phyloP scores from a whole-genome alignment of 1,140 invertebrate genomes.

The Heterodera carotae region DNA sequence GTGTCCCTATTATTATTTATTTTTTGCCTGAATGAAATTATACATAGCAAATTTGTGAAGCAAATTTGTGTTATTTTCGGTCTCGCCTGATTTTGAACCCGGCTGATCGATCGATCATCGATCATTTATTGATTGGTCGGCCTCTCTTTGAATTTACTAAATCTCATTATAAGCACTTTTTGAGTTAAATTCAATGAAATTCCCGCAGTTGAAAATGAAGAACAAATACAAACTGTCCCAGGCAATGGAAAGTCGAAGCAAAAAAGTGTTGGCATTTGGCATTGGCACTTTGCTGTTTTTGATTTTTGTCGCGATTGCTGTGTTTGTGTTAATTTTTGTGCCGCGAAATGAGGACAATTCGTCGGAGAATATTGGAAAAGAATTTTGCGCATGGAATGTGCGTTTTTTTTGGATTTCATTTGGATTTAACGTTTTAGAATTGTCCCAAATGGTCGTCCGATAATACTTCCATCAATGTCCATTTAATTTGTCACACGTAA shows the following conservation, averaged over 20 bases:
- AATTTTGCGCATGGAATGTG: constrained; percentile 5
- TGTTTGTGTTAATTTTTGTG: constrained; percentile 1
- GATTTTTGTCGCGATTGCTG: neutral
- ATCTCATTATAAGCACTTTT: neutral
- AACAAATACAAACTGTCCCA: neutral
- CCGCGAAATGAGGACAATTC: neutral
- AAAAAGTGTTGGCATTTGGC: constrained; percentile 1
- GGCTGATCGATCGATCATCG: too few species aligned
- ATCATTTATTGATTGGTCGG: too few species aligned
- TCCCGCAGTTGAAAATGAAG: neutral
- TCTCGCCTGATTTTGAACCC: too few species aligned
- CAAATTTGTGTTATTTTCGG: too few species aligned
- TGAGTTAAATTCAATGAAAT: neutral
- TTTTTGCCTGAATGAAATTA: too few species aligned
- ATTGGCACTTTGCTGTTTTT: neutral
- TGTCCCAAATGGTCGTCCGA: constrained; percentile 37
- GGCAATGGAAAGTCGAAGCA: neutral
- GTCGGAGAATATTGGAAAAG: neutral
- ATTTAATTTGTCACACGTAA: constrained; percentile 32
- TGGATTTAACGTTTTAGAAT: constrained; percentile 29
- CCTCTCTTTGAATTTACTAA: too few species aligned
- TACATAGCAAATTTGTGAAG: too few species aligned
- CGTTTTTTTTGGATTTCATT: neutral
- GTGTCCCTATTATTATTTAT: too few species aligned
- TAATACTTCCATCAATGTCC: constrained; percentile 33